Evolutionary conservation across 2,797 vertebrate genomes (phyloP), one percentile per base, ranked within the genome.

Genomic region (Discoglossus pictus): DNA sequence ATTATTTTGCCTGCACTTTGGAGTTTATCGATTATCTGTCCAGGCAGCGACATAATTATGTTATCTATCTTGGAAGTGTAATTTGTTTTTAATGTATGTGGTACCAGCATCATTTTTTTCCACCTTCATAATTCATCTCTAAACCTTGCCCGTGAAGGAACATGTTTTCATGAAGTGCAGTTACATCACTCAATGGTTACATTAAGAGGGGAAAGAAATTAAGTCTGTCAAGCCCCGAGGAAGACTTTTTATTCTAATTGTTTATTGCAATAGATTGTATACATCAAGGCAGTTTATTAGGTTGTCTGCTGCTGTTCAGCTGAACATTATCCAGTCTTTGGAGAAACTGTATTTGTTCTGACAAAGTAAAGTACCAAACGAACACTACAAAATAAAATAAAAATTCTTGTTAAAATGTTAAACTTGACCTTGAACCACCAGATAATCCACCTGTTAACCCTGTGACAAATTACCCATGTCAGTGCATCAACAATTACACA

Each of bases 51-150:
- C 44, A 31, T 71, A 64, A 64, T 71, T 71, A 71, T 56, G 68
- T 71, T 50, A 71, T 71, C 68, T 44, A 48, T 71, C 68, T 71
- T 55, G 44, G 46, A 55, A 40, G 43, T 40, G 52, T 70, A 70
- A 70, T 70, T 70, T 70, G 67, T 61, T 63, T 70, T 70, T 70
- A 70, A 70, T 70, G 67, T 70, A 70, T 50, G 67, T 70, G 60
- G 67, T 47, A 70, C 63, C 67, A 55, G 60, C 36, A 62, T 51
- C 60, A 48, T 70, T 56, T 70, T 51, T 70, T 56, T 70, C 44
- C 60, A 35, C 43, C 52, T 21, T 48, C 52, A 70, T 70, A 70
- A 70, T 63, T 70, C 67, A 70, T 70, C 59, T 70, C 50, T 63
- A 70, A 70, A 70, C 55, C 51, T 27, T 62, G 17, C 44, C 67